Evolutionary conservation across 2,888 invertebrate species (phyloP).

Genomic region (Chrysolina oricalcia): DNA sequence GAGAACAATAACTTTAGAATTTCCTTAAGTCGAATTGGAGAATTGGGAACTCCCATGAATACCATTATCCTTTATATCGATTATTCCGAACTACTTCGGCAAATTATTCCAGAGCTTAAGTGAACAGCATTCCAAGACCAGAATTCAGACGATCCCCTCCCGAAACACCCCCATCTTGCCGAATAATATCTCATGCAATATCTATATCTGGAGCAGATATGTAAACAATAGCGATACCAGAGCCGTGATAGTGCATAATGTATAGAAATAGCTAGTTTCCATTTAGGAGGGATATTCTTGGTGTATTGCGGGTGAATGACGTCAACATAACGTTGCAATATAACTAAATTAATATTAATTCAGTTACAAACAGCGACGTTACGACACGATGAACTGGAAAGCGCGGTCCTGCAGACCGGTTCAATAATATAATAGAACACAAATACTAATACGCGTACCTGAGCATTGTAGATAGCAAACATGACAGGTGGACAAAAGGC

Average conservation of each 20-base stretch:
- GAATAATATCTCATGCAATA: slow-evolving; percentile 36
- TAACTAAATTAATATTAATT: slow-evolving; percentile 62
- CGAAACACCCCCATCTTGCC: slow-evolving; percentile 10
- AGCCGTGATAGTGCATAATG: slow-evolving; percentile 49
- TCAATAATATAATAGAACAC: slow-evolving; percentile 57
- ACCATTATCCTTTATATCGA: too few relatives aligned
- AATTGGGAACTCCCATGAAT: too few relatives aligned
- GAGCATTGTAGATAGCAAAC: slow-evolving; percentile 58
- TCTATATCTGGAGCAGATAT: slow-evolving; percentile 38
- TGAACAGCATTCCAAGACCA: neutral
- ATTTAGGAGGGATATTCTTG: slow-evolving; percentile 56
- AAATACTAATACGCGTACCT: slow-evolving; percentile 54
- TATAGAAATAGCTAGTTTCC: slow-evolving; percentile 53
- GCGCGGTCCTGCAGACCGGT: slow-evolving; percentile 45
- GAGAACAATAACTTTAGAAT: too few relatives aligned
- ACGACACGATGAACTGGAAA: slow-evolving; percentile 14
- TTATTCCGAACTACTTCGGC: neutral
- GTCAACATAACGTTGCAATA: slow-evolving; percentile 54
- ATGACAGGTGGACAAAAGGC: slow-evolving; percentile 56
- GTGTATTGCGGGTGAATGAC: slow-evolving; percentile 36
- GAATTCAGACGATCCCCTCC: neutral
- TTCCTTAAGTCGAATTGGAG: too few relatives aligned
- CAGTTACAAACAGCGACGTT: slow-evolving; percentile 47
- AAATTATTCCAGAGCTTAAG: neutral
- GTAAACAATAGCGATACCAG: slow-evolving; percentile 46